A percentile compares a stretch with the other conserved stretches of the same genome.
These are phyloP conservation scores for Brevipalpus yothersi DNA, from an alignment of 1,140 invertebrate species.

Conservation along the genomic window DNA sequence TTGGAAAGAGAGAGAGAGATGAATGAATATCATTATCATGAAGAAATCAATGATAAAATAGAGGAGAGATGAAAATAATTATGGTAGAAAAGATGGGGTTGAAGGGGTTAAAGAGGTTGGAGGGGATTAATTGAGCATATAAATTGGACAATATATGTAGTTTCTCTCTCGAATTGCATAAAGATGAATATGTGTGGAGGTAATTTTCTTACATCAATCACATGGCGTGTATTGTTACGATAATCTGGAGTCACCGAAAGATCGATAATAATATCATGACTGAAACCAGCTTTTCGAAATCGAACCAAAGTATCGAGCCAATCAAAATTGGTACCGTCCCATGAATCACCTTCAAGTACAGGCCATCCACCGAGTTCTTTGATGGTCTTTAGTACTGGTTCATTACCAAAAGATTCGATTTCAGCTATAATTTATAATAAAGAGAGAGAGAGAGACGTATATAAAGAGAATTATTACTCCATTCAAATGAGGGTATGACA, in stretches of 20 bases:
- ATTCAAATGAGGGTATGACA: too few relatives aligned
- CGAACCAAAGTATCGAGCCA: constrained; percentile 61
- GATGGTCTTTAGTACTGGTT: constrained; percentile 40
- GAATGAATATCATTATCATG: neutral
- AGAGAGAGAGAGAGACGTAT: too few relatives aligned
- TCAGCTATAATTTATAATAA: constrained; percentile 3
- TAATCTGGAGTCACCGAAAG: constrained; percentile 67
- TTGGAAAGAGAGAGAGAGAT: neutral
- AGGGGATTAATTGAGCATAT: neutral
- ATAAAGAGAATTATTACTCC: too few relatives aligned
- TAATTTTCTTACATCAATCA: constrained; percentile 37
- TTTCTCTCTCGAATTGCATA: constrained; percentile 5
- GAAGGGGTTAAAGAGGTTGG: neutral
- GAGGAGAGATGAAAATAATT: too few relatives aligned
- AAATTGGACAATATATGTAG: neutral
- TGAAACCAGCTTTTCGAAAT: constrained; percentile 50
- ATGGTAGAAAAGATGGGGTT: too few relatives aligned
- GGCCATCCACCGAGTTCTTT: constrained; percentile 69
- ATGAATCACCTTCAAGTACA: constrained; percentile 36
- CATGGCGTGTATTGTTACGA: constrained; percentile 48
- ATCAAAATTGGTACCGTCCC: constrained; percentile 41
- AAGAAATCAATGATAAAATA: too few relatives aligned
- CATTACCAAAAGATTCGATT: constrained; percentile 13
- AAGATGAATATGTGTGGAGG: too few relatives aligned
- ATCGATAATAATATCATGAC: constrained; percentile 73